Percentiles rank a stretch among this genome's conserved stretches.
These are phyloP conservation scores for Drosophila chauvacae DNA, from an alignment of 1,140 invertebrate species.

Conservation along the genomic window DNA sequence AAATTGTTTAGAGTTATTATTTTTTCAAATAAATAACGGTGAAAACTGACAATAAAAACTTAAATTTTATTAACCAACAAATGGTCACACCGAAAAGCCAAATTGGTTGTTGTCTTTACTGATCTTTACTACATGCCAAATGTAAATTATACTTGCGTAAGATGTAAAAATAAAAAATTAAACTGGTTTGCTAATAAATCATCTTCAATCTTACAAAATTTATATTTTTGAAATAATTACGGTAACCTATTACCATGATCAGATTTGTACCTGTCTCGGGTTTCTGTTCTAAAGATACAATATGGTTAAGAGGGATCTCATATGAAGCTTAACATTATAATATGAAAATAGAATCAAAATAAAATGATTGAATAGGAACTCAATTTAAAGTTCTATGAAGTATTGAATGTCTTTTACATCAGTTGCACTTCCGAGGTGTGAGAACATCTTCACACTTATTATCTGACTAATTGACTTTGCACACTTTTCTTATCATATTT, in stretches of 20 bases:
- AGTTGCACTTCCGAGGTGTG: background rate
- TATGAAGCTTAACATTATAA: no score
- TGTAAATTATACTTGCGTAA: background rate
- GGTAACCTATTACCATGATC: no score
- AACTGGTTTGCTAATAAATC: background rate
- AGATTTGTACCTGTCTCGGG: no score
- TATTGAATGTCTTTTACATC: no score
- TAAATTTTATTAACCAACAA: no score
- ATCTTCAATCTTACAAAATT: no score
- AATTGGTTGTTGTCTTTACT: slow-evolving; percentile 1
- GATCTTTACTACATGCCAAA: background rate
- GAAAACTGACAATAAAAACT: no score
- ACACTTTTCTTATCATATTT: slow-evolving; percentile 14
- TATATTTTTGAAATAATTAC: no score
- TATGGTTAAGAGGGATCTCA: no score
- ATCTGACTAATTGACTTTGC: slow-evolving; percentile 19
- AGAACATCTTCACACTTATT: background rate
- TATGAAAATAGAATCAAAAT: no score
- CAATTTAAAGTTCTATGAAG: background rate
- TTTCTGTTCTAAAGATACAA: no score
- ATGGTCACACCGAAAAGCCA: background rate
- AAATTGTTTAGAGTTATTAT: background rate
- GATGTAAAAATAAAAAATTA: background rate
- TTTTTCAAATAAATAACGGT: background rate
- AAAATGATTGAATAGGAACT: background rate